Percentiles rank a stretch among this genome's conserved stretches.
These are phyloP conservation scores for Scaeva pyrastri DNA, from an alignment of 2,888 invertebrate genomes.

Conservation along the genomic window DNA sequence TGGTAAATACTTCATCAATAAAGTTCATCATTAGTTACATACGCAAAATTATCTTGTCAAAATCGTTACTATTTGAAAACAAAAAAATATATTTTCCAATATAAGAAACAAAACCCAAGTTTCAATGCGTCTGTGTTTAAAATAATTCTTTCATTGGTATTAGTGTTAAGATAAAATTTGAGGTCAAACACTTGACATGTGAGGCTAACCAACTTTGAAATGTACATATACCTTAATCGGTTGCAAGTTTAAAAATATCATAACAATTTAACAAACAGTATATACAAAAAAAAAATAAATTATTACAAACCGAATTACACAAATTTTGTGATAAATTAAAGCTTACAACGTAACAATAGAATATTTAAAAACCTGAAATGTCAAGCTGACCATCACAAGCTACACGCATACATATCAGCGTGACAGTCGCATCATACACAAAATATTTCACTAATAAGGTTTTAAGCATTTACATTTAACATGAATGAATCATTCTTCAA, in stretches of 20 bases:
- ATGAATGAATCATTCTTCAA: slow-evolving; percentile 26
- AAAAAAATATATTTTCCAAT: no score
- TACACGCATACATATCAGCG: not conserved
- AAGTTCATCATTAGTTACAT: no score
- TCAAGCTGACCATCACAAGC: slow-evolving; percentile 13
- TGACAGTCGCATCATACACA: slow-evolving; percentile 11
- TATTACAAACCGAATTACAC: slow-evolving; percentile 4
- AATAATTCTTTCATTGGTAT: no score
- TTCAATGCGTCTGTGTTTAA: no score
- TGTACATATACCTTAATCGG: not conserved
- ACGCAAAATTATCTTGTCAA: no score
- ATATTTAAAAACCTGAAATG: slow-evolving; percentile 24
- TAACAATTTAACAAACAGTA: not conserved
- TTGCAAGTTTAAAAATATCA: not conserved
- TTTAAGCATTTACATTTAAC: not conserved
- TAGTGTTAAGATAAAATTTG: no score
- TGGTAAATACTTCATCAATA: no score
- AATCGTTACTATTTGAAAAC: no score
- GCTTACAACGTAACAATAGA: slow-evolving; percentile 2
- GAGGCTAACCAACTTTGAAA: not conserved
- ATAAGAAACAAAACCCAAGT: no score
- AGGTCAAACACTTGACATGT: not conserved
- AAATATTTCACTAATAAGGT: slow-evolving; percentile 17
- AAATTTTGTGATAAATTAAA: slow-evolving; percentile 2
- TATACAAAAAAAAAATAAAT: no score